These are phyloP conservation scores for Haplotaxodon microlepis DNA, from an alignment of 2,113 vertebrate genomes.

Conservation along the genomic window DNA sequence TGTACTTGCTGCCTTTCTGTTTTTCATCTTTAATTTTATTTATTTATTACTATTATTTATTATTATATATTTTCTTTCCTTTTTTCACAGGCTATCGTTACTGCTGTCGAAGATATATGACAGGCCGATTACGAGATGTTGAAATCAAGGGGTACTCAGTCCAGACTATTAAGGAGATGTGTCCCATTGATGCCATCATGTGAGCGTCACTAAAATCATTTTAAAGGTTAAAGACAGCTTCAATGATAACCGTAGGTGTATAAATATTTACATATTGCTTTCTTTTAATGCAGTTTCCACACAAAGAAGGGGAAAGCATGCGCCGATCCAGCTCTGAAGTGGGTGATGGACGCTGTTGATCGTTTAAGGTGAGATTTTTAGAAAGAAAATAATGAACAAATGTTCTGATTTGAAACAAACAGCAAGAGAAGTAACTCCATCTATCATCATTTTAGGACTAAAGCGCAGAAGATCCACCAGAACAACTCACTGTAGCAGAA, in stretches of 20 bases:
- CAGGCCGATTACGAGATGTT: rapidly evolving
- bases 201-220: neutral
- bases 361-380: slow-evolving; percentile 33
- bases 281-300: slow-evolving; percentile 47
- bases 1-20: neutral
- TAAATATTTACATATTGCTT: neutral
- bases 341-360: slow-evolving; percentile 51
- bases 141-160: slow-evolving; percentile 48
- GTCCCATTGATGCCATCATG: slow-evolving; percentile 56
- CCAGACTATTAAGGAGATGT: slow-evolving; percentile 25
- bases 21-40: neutral
- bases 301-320: slow-evolving; percentile 24
- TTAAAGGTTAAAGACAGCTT: neutral
- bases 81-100: neutral
- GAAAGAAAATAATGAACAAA: neutral
- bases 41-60: neutral
- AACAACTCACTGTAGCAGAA: neutral
- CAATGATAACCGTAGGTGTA: neutral
- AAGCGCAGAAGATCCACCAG: slow-evolving; percentile 29
- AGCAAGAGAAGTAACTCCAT: neutral
- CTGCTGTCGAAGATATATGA: slow-evolving; percentile 53
- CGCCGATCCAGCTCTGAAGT: slow-evolving; percentile 33
- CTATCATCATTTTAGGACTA: slow-evolving; percentile 5
- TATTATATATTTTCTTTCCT: neutral
- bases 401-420: neutral